phyloP scores from a whole-genome alignment of 2,797 vertebrate genomes.

The Muscicapa striata region DNA sequence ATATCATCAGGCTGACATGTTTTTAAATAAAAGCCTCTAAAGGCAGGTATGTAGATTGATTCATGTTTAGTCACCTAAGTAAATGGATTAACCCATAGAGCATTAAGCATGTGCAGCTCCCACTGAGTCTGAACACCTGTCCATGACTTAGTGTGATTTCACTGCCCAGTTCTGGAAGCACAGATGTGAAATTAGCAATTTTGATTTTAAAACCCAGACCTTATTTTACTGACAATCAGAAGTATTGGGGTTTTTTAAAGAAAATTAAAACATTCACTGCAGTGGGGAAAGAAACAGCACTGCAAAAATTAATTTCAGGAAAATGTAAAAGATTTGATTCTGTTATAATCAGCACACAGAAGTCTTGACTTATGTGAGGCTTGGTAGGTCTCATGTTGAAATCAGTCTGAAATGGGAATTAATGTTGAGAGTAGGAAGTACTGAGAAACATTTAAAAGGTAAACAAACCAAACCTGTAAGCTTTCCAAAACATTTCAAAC shows the following conservation, averaged over 20 bases:
- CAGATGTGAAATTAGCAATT: neutral
- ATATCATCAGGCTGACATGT: neutral
- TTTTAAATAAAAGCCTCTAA: neutral
- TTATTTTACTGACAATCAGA: neutral
- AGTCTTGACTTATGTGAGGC: neutral
- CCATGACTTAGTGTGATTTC: neutral
- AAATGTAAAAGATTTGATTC: neutral
- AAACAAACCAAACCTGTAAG: neutral
- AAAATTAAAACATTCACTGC: neutral
- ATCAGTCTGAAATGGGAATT: slow-evolving; percentile 29
- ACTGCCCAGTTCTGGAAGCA: neutral
- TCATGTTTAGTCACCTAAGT: neutral
- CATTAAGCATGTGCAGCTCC: neutral
- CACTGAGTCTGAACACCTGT: neutral
- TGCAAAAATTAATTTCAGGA: neutral
- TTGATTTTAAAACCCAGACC: neutral
- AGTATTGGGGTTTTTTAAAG: neutral
- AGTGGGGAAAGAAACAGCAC: neutral
- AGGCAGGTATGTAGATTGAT: neutral
- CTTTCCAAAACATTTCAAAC: slow-evolving; percentile 31
- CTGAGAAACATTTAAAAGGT: neutral
- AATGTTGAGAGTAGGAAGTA: neutral
- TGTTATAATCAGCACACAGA: neutral
- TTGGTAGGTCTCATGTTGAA: neutral
- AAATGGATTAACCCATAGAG: neutral